Base-by-base conservation (phyloP, 1,140 invertebrate species). In the Micrasema longulum region DNA sequence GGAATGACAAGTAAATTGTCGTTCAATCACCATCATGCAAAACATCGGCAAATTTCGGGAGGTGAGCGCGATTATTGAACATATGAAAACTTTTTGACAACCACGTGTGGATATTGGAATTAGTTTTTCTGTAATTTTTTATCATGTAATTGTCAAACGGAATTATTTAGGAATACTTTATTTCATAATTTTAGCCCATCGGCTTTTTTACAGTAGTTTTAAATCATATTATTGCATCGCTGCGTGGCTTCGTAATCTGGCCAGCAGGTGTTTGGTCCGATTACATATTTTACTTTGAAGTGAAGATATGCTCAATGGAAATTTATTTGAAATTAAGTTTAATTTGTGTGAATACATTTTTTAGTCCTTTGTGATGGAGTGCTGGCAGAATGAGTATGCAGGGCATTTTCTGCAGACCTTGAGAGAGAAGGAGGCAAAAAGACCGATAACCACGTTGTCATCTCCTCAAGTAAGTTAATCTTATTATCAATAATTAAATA, bases 341-440 rank as follows among this genome's bases (percentile, higher is more conserved):
- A 48, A 48, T 48, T 48, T 18, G 16, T 48, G 31, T 55, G n/a
- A 55, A 47, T 16, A 14, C n/a, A n/a, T n/a, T 63, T 47, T 47
- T 22, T 16, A 52, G 50, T 53, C 50, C 9, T 43, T 55, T 55
- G 18, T 68, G 11, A 16, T 68, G 36, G 65, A 68, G 31, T 68
- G 65, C 36, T 83, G 80, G 71, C 77, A 80, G 26, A 81, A 79
- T 69, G 82, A 84, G 64, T 85, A 85, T 66, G 79, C 78, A 35
- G 80, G 83, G 3, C 81, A 82, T 5, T 84, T 83, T 48, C 82
- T 83, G 82, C 78, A 82, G 65, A 80, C 77, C 52, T 70, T 85
- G n/a, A 74, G 83, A 69, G 78, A 82, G 69, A 83, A 84, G 62
- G 83, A 85, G 64, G 77, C 80, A 10, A 77, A 82, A 63, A 82